Conservation (phyloP, 2,797 vertebrate genomes). For the Melanotaenia parkinsoni region DNA sequence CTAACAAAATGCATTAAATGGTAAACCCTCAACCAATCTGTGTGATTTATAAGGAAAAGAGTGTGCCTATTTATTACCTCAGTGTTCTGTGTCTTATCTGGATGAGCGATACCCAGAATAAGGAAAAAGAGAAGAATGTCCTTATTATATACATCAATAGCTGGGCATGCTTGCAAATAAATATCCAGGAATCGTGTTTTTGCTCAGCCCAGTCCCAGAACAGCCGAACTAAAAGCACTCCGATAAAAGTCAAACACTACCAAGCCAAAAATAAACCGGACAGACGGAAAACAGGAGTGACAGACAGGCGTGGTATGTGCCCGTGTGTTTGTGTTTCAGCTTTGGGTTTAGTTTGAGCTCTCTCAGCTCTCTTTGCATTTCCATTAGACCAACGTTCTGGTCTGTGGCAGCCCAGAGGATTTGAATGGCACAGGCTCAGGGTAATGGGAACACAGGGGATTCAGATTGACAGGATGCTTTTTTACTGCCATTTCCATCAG, state of each 20-base stretch:
- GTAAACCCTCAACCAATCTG: background rate
- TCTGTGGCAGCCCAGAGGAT: conserved; percentile 63
- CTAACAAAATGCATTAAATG: background rate
- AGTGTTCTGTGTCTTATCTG: conserved; percentile 11
- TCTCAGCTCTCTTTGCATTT: conserved; percentile 54
- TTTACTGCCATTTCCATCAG: conserved; percentile 29
- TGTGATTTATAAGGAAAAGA: conserved; percentile 6
- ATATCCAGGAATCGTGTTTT: conserved; percentile 36
- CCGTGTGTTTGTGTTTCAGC: conserved; percentile 28
- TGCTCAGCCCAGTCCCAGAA: conserved; percentile 29
- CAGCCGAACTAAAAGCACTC: conserved; percentile 28
- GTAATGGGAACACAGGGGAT: conserved; percentile 59
- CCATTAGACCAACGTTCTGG: conserved; percentile 63
- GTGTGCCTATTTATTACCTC: conserved; percentile 22
- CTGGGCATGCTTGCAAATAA: conserved; percentile 8
- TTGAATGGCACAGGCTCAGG: conserved; percentile 65
- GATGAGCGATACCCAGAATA: background rate
- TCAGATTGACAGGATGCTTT: conserved; percentile 42
- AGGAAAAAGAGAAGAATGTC: background rate
- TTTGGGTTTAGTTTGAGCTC: conserved; percentile 40
- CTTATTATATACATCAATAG: background rate
- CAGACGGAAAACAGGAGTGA: conserved; percentile 43
- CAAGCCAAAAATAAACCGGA: conserved; percentile 38
- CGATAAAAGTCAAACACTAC: conserved; percentile 37
- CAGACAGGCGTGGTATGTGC: conserved; percentile 17